Evolutionary conservation across 2,113 vertebrate genomes (phyloP).

Genomic region (Octodon degus): DNA sequence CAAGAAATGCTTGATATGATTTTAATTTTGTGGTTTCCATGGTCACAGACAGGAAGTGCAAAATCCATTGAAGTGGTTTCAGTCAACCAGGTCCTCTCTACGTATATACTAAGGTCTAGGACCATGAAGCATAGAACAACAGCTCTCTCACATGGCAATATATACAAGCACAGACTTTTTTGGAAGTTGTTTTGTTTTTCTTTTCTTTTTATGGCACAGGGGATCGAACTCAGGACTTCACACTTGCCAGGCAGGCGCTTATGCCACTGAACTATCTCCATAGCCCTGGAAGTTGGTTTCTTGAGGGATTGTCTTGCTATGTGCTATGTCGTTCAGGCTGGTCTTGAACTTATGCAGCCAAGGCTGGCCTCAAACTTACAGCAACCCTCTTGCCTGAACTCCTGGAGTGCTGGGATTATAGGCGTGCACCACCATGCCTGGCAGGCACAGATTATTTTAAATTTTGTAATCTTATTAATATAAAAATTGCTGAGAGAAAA

Average conservation of each 20-base stretch:
- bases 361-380: not conserved
- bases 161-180: not conserved
- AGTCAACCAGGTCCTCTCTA: too few species aligned
- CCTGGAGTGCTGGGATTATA: not conserved
- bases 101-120: rapidly evolving
- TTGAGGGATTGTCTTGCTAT: not conserved
- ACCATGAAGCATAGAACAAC: not conserved
- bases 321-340: not conserved
- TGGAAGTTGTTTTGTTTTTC: not conserved
- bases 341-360: not conserved
- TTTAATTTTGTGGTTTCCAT: not conserved
- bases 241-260: too few species aligned
- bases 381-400: not conserved
- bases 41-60: not conserved
- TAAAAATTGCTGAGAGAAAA: not conserved
- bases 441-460: not conserved
- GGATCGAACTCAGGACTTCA: too few species aligned
- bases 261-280: too few species aligned
- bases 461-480: not conserved
- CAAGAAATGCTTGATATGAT: not conserved
- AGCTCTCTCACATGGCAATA: not conserved
- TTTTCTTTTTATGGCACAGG: too few species aligned
- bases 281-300: not conserved
- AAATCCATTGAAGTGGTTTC: not conserved
- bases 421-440: not conserved